phyloP scores from a whole-genome alignment of 2,888 invertebrate species.

The Brenthis daphne region DNA sequence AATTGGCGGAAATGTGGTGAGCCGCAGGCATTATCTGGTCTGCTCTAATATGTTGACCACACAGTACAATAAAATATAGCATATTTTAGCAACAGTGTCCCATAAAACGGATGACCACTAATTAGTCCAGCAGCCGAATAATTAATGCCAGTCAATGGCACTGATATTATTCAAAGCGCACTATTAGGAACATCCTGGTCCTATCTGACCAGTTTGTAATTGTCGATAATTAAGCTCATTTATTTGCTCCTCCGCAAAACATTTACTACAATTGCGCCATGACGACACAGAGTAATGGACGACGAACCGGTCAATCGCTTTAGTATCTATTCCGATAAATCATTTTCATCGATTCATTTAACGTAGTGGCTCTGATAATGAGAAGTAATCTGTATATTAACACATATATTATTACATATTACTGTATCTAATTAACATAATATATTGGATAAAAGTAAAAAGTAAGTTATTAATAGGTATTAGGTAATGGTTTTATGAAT shows the following conservation, averaged over 20 bases:
- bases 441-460: too few species aligned
- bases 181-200: constrained; percentile 44
- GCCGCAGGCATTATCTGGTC: too few species aligned
- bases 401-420: too few species aligned
- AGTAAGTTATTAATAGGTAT: too few species aligned
- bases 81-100: constrained; percentile 18
- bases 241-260: constrained; percentile 52
- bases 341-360: too few species aligned
- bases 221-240: constrained; percentile 59
- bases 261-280: constrained; percentile 33
- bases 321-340: too few species aligned
- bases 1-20: too few species aligned
- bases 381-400: too few species aligned
- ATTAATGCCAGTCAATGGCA: constrained; percentile 31
- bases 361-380: too few species aligned
- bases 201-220: constrained; percentile 47
- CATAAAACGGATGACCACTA: constrained; percentile 28
- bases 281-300: constrained; percentile 11
- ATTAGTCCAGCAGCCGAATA: constrained; percentile 26
- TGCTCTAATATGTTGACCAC: constrained; percentile 4
- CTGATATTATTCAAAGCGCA: constrained; percentile 28
- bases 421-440: too few species aligned
- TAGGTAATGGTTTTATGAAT: too few species aligned
- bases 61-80: constrained; percentile 20
- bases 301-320: background rate